Evolutionary conservation across 2,888 invertebrate species (phyloP).

Genomic region (Eupeodes latifasciatus): DNA sequence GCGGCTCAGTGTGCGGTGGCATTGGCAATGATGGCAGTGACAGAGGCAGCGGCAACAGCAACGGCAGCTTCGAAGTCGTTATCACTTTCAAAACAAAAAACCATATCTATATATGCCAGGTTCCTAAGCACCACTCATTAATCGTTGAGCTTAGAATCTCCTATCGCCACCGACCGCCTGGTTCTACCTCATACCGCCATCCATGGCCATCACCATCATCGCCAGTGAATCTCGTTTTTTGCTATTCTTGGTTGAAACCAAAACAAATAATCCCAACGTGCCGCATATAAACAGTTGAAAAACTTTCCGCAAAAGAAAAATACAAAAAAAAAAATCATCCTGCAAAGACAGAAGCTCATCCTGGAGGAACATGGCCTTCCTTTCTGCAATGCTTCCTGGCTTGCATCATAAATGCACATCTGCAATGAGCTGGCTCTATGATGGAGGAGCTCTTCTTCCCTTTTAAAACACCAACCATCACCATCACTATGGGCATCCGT

Average conservation of each 20-base stretch:
- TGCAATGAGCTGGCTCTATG: conserved; percentile 31
- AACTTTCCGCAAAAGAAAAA: conserved; percentile 48
- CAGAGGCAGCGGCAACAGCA: not conserved
- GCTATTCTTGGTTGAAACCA: not conserved
- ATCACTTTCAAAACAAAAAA: conserved; percentile 63
- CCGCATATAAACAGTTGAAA: conserved; percentile 50
- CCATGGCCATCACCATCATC: too few relatives aligned
- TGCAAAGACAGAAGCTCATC: conserved; percentile 34
- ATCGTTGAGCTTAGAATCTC: conserved; percentile 60
- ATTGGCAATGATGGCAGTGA: not conserved
- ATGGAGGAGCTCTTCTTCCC: conserved; percentile 13
- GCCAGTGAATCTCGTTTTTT: not conserved
- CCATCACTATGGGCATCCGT: conserved; percentile 4
- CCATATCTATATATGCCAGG: conserved; percentile 61
- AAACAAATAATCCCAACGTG: conserved; percentile 65
- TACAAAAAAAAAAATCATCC: conserved; percentile 15
- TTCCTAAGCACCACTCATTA: conserved; percentile 62
- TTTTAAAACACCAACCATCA: not conserved
- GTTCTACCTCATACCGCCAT: too few relatives aligned
- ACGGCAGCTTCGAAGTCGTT: conserved; percentile 7
- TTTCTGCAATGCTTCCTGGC: conserved; percentile 40
- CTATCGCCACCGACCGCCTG: not conserved
- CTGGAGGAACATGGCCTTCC: conserved; percentile 62
- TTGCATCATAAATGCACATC: conserved; percentile 75
- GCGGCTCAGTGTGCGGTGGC: not conserved